Base-by-base conservation (phyloP, 2,888 invertebrate species). In the Blera fallax region DNA sequence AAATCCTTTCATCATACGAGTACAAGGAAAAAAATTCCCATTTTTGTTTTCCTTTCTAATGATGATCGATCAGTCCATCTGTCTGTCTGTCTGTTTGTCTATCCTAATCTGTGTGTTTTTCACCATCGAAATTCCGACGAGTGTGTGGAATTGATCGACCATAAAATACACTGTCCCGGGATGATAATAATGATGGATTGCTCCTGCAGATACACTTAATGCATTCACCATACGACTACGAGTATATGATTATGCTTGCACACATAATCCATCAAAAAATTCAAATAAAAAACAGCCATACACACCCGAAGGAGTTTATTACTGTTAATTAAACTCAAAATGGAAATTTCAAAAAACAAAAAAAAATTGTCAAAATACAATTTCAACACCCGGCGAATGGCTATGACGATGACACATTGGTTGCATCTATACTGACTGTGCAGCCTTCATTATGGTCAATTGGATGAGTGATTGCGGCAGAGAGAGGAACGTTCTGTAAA, bases 181-280 rank as follows among this genome's bases (percentile, higher is more conserved):
- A 43, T 52, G 64, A 79, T 70, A 80, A 76, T 76, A 80, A 70
- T 84, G 84, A 84, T 80, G 74, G 79, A 84, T 84, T 79, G 29
- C 16, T 60, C 58, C 52, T 73, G 45, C 37, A 73, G 67, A 56
- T 54, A 32, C 54, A 67, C 45, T 58, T 43, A 27, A 70, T 74
- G 83, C 69, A 64, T 74, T 65, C n/a, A 52, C 48, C 73, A 40
- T 40, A n/a, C n/a, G n/a, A n/a, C n/a, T n/a, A n/a, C n/a, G 24
- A 3, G 52, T 40, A 40, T 40, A 37, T 10, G 67, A 74, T 70
- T 64, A 70, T 69, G 62, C 58, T 32, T 50, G 45, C 69, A 64
- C 69, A 69, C 34, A 64, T 45, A 65, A 74, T 84, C 70, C 70
- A 79, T 84, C 70, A 72, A 77, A 64, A 48, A 50, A 29, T 64